Conservation (phyloP, 1,140 invertebrate genomes). For the Dendroctonus ponderosae region DNA sequence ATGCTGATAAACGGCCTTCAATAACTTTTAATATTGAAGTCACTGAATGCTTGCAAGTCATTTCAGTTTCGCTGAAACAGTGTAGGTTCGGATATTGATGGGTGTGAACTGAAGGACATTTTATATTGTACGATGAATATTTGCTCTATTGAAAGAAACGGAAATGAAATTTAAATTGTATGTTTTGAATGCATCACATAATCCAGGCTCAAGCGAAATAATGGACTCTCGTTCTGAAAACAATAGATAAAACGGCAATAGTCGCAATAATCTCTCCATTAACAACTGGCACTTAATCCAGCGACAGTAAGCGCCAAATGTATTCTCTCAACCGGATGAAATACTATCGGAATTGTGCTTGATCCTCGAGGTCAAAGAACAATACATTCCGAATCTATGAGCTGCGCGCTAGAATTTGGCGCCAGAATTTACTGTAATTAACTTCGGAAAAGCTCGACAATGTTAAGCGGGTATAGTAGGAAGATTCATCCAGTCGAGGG, state of each 20-base stretch:
- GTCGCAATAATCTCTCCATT: constrained; percentile 23
- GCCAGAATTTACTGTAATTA: constrained; percentile 24
- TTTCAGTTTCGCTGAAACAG: constrained; percentile 11
- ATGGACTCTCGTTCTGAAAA: background rate
- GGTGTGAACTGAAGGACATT: too few relatives aligned
- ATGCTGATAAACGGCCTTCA: constrained; percentile 44
- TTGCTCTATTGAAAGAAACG: too few relatives aligned
- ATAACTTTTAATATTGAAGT: constrained; percentile 27
- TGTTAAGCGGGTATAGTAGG: constrained; percentile 15
- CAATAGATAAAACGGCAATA: constrained; percentile 15
- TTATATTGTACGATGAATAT: too few relatives aligned
- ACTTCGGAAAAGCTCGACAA: constrained; percentile 11
- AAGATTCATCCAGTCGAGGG: too few relatives aligned
- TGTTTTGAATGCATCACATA: too few relatives aligned
- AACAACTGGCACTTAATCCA: constrained; percentile 22
- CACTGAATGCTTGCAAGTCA: constrained; percentile 15
- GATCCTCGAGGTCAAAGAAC: constrained; percentile 31
- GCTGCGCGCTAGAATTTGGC: constrained; percentile 20
- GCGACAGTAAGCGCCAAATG: too few relatives aligned
- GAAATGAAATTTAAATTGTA: too few relatives aligned
- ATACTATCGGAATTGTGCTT: constrained; percentile 23
- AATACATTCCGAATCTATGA: constrained; percentile 30
- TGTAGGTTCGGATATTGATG: background rate
- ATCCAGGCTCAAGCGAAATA: too few relatives aligned
- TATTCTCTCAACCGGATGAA: constrained; percentile 18